These are phyloP conservation scores for Diuraphis noxia DNA, from an alignment of 1,140 invertebrate genomes.

Conservation along the genomic window DNA sequence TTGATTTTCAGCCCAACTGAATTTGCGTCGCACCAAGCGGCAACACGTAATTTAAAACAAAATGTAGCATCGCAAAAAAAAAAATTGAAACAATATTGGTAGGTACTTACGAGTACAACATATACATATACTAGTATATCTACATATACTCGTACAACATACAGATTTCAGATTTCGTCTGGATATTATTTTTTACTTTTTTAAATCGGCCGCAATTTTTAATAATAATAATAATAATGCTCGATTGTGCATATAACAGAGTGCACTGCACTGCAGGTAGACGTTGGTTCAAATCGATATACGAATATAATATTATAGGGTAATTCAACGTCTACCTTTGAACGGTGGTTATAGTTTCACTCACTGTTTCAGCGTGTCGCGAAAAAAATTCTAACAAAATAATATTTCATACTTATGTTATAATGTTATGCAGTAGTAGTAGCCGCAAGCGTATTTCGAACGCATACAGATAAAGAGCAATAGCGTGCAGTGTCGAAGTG, in stretches of 20 bases:
- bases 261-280: not conserved
- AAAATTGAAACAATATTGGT: not conserved
- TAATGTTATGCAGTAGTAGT: not conserved
- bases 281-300: not conserved
- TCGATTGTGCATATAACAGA: not conserved
- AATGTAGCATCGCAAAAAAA: not conserved
- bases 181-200: not conserved
- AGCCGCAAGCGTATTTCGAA: not conserved
- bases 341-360: not conserved
- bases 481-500: not conserved
- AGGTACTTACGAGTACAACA: too few relatives aligned
- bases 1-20: not conserved
- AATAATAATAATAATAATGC: not conserved
- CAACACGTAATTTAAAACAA: not conserved
- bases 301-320: too few relatives aligned
- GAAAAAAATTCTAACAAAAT: not conserved
- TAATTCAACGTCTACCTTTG: not conserved
- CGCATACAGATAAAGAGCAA: not conserved
- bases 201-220: not conserved
- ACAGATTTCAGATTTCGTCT: not conserved
- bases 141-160: not conserved
- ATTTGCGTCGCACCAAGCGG: not conserved
- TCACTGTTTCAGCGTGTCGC: not conserved
- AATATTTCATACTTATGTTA: not conserved
- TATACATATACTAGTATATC: too few relatives aligned